A percentile compares a stretch with the other conserved stretches of the same genome.
Evolutionary conservation across 2,797 vertebrate species (phyloP).

Genomic region (Taeniopygia guttata): DNA sequence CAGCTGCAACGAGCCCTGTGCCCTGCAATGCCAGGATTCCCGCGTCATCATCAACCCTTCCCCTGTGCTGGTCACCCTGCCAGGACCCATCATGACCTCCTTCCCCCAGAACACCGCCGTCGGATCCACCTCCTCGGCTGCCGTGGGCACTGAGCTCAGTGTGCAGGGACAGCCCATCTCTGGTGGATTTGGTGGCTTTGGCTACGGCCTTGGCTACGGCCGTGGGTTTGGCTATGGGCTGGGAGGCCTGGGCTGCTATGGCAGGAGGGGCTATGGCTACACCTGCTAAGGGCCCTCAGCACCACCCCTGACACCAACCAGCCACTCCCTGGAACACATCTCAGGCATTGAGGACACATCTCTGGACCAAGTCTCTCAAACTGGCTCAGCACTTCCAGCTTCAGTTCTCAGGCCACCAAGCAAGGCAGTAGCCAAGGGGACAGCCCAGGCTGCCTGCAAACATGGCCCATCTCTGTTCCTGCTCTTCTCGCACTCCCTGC

Average conservation of each 20-base stretch:
- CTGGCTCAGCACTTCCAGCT: not conserved
- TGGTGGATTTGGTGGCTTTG: too few species aligned
- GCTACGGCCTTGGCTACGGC: not conserved
- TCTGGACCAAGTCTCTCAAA: not conserved
- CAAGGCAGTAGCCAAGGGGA: not conserved
- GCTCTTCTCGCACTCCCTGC: rapidly evolving
- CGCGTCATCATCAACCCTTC: not conserved
- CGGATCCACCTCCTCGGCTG: too few species aligned
- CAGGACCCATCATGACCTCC: too few species aligned
- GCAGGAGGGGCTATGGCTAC: too few species aligned
- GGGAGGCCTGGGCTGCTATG: not conserved
- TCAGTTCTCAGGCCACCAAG: not conserved
- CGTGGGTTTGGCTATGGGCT: not conserved
- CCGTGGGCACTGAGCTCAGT: too few species aligned
- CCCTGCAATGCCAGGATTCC: not conserved
- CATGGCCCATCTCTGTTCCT: not conserved
- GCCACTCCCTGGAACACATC: not conserved
- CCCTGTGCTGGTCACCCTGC: too few species aligned
- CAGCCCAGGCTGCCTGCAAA: not conserved
- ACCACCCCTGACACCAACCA: not conserved
- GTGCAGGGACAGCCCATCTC: too few species aligned
- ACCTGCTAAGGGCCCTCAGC: too few species aligned
- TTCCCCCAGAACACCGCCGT: too few species aligned
- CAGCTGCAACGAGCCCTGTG: not conserved
- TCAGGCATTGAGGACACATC: not conserved